These are phyloP conservation scores for Pseudopodoces humilis DNA, from an alignment of 2,113 vertebrate genomes.

Conservation along the genomic window DNA sequence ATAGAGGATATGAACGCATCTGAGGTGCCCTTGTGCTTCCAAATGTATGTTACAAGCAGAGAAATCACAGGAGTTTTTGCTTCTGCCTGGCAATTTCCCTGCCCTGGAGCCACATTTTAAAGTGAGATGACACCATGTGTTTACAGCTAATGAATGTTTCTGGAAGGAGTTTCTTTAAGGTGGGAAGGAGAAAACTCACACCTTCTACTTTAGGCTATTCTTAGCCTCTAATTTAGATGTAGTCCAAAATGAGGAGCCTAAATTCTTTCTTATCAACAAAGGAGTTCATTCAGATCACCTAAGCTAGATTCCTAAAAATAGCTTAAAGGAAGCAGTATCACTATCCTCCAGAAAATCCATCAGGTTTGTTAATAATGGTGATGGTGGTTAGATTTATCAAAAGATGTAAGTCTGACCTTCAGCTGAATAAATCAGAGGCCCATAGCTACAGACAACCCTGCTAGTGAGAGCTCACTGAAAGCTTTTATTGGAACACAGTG, in stretches of 20 bases:
- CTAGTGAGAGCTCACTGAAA: not conserved
- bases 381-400: not conserved
- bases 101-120: not conserved
- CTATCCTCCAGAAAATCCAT: not conserved
- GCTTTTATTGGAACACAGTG: not conserved
- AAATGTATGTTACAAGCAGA: not conserved
- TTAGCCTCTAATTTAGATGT: constrained; percentile 5
- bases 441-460: not conserved
- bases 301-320: not conserved
- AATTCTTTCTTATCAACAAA: not conserved
- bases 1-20: constrained; percentile 75
- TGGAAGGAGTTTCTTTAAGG: not conserved
- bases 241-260: not conserved
- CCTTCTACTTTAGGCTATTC: not conserved
- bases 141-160: constrained; percentile 1
- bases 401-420: not conserved
- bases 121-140: not conserved
- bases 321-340: not conserved
- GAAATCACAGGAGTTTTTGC: not conserved
- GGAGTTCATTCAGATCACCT: not conserved
- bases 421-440: not conserved
- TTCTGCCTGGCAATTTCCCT: not conserved
- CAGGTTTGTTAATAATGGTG: not conserved
- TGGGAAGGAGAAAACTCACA: not conserved
- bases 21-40: constrained; percentile 38